A percentile compares a stretch with the other conserved stretches of the same genome.
Evolutionary conservation across 2,888 invertebrate species (phyloP).

Genomic region (Margaritifera margaritifera): DNA sequence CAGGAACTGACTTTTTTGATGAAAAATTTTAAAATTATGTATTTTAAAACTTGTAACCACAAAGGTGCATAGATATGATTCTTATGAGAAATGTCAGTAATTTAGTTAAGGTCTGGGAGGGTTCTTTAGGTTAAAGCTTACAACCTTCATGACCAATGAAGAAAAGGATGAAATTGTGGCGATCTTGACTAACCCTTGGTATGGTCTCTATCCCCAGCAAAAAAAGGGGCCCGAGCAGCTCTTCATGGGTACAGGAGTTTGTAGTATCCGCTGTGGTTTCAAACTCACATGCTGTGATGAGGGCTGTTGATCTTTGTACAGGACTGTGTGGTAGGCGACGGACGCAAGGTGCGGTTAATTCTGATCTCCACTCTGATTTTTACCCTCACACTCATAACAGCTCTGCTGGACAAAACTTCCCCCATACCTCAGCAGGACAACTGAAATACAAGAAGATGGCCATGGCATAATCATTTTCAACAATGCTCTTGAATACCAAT

Average conservation of each 20-base stretch:
- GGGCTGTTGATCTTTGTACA: constrained; percentile 82
- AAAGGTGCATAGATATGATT: too few species aligned
- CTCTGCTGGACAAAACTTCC: constrained; percentile 60
- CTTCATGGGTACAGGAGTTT: constrained; percentile 98
- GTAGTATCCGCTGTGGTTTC: constrained; percentile 92
- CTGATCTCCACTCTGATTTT: constrained; percentile 84
- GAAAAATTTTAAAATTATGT: too few species aligned
- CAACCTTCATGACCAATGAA: not conserved
- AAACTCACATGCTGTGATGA: constrained; percentile 88
- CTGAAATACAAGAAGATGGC: constrained; percentile 71
- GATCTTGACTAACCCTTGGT: constrained; percentile 67
- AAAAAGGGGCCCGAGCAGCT: constrained; percentile 95
- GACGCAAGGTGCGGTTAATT: constrained; percentile 87
- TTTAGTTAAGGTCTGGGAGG: not conserved
- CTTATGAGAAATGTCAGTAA: not conserved
- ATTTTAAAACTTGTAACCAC: too few species aligned
- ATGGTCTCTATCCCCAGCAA: constrained; percentile 90
- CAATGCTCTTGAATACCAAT: not conserved
- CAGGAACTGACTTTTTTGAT: too few species aligned
- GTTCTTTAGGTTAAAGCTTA: not conserved
- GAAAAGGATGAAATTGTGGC: too few species aligned
- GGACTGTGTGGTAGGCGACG: constrained; percentile 89
- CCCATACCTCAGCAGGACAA: constrained; percentile 65
- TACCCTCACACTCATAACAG: constrained; percentile 93
- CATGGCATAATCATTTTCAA: not conserved